phyloP scores from a whole-genome alignment of 2,888 invertebrate species.

The Atherix ibis region DNA sequence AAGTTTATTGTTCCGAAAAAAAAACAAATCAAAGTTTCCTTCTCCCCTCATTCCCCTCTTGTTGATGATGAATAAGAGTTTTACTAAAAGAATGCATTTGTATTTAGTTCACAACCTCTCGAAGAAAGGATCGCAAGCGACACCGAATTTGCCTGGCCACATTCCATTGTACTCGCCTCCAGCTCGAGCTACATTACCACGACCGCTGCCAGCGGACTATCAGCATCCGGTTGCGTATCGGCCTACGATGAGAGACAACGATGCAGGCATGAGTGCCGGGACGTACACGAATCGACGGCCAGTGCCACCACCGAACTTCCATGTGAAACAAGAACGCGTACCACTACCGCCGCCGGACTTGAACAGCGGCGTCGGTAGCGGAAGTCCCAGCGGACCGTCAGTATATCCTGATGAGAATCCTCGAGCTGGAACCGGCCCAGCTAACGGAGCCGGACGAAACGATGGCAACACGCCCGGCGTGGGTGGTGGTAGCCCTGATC shows the following conservation, averaged over 20 bases:
- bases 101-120: conserved; percentile 37
- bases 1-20: conserved; percentile 7
- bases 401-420: too few species aligned
- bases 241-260: conserved; percentile 58
- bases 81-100: too few species aligned
- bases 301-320: conserved; percentile 67
- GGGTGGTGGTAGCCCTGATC: neutral
- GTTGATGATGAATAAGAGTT: conserved; percentile 1
- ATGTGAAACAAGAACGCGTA: conserved; percentile 68
- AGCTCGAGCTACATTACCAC: conserved; percentile 62
- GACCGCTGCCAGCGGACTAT: conserved; percentile 69
- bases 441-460: too few species aligned
- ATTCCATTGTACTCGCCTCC: conserved; percentile 73
- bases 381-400: too few species aligned
- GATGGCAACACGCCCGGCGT: neutral
- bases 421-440: too few species aligned
- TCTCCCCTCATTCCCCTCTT: neutral
- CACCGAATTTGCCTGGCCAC: conserved; percentile 46
- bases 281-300: conserved; percentile 54
- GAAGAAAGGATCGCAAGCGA: conserved; percentile 44
- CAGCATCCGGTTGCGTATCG: conserved; percentile 79
- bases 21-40: conserved; percentile 6
- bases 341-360: conserved; percentile 52
- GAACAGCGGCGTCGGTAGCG: conserved; percentile 10
- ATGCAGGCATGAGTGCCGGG: conserved; percentile 23